Evolutionary conservation across 2,888 invertebrate species (phyloP), one percentile per base, ranked within the genome.

Genomic region (Malthinus seriepunctatus): DNA sequence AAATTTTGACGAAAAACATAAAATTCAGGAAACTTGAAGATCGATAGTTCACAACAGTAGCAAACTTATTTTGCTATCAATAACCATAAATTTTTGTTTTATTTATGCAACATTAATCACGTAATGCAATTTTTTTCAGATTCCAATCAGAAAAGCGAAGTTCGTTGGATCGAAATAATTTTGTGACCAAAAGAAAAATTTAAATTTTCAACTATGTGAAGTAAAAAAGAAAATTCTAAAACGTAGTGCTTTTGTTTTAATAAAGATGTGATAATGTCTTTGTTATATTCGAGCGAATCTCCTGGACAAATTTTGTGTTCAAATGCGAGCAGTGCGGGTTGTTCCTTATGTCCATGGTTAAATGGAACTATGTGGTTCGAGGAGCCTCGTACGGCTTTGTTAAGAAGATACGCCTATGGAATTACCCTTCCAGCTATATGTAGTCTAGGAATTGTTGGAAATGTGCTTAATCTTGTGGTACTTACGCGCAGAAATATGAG

Each of bases 401-500:
- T 87, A 39, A 80, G 85, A 64, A 80, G 83, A 66, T 83, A 85
- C 71, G 85, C 86, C 52, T 88, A 88, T 68, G 88, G 88, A 32
- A 80, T 88, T 51, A 81, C 87, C 37, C 75, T 90, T 65, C 90
- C 90, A 55, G 80, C 85, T 59, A 87, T 90, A 69, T 89, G 89
- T 73, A 79, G 84, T 58, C 80, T 89, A 60, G 90, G 90, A 45
- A 88, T 92, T 69, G 80, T 89, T 53, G 91, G 91, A 39, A 91
- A 92, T 76, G 82, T 89, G 37, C 83, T 92, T 64, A 92, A 91
- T 78, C 80, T 92, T 65, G 82, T 90, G 67, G 91, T 92, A 12
- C 82, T 92, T 60, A 90, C 90, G 37, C 82, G 90, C 60, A 85
- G 87, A 62, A 88, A 89, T 68, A 88, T 91, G 85, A 85, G 89